Evolutionary conservation across 2,113 vertebrate genomes (phyloP).

Genomic region (Alaudala cheleensis): DNA sequence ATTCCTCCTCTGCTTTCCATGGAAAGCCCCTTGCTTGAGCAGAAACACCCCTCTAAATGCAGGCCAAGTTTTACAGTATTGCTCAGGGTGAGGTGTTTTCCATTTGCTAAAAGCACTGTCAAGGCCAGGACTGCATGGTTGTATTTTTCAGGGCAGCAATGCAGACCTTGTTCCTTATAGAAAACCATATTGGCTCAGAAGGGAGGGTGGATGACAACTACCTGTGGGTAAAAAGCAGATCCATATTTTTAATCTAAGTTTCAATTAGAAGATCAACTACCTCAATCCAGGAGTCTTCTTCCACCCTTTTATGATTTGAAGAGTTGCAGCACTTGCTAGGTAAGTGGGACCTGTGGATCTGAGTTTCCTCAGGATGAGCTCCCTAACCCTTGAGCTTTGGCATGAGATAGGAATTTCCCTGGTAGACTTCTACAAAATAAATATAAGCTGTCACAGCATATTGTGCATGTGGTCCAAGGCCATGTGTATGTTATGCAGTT

Average conservation of each 20-base stretch:
- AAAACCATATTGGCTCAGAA: background rate
- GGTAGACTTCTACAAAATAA: background rate
- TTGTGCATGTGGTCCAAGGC: background rate
- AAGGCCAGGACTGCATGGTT: background rate
- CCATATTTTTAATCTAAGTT: background rate
- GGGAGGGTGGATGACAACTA: background rate
- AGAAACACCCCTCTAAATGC: background rate
- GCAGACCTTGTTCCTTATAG: background rate
- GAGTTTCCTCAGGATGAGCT: background rate
- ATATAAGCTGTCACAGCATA: background rate
- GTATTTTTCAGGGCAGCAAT: background rate
- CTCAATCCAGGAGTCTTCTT: background rate
- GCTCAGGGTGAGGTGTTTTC: background rate
- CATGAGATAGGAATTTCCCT: background rate
- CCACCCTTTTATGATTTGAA: background rate
- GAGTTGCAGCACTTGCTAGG: background rate
- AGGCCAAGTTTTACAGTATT: background rate
- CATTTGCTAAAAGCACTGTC: background rate
- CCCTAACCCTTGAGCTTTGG: background rate
- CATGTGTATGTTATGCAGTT: background rate
- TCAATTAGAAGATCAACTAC: background rate
- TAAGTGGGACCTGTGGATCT: background rate
- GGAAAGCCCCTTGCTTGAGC: background rate
- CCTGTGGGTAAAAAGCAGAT: background rate
- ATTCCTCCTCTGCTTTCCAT: background rate